These are phyloP conservation scores for Prionace glauca DNA, from an alignment of 2,797 vertebrate species.

Conservation along the genomic window DNA sequence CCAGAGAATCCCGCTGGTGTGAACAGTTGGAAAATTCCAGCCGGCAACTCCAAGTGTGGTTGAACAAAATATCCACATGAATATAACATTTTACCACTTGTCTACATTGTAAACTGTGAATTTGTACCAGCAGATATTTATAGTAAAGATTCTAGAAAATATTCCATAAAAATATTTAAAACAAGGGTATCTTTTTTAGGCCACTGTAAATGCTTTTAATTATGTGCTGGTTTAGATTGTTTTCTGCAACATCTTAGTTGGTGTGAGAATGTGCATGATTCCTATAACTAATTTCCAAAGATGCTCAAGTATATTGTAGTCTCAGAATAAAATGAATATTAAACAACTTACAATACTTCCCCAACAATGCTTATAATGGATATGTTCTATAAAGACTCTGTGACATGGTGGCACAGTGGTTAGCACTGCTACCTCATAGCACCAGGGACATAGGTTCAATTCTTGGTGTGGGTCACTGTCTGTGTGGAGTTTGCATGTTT, in stretches of 20 bases:
- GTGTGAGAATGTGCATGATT: neutral
- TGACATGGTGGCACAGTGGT: too few species aligned
- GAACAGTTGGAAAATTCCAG: too few species aligned
- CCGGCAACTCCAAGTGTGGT: too few species aligned
- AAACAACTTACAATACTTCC: neutral
- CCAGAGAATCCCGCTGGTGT: too few species aligned
- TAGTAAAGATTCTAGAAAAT: neutral
- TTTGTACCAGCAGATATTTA: neutral
- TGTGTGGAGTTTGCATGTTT: too few species aligned
- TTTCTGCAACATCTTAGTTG: neutral
- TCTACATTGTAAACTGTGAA: neutral
- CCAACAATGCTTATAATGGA: neutral
- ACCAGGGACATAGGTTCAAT: too few species aligned
- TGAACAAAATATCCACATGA: neutral
- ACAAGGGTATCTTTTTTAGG: neutral
- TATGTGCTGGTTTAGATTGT: neutral
- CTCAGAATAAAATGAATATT: constrained; percentile 1
- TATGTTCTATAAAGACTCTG: neutral
- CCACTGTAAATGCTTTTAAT: neutral
- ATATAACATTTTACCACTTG: neutral
- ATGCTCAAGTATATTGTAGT: neutral
- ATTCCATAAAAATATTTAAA: neutral
- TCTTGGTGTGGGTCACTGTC: too few species aligned
- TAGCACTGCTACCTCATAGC: too few species aligned
- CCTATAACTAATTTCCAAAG: neutral